Evolutionary conservation across 2,797 vertebrate genomes (phyloP).

Genomic region (Geotrypetes seraphini): DNA sequence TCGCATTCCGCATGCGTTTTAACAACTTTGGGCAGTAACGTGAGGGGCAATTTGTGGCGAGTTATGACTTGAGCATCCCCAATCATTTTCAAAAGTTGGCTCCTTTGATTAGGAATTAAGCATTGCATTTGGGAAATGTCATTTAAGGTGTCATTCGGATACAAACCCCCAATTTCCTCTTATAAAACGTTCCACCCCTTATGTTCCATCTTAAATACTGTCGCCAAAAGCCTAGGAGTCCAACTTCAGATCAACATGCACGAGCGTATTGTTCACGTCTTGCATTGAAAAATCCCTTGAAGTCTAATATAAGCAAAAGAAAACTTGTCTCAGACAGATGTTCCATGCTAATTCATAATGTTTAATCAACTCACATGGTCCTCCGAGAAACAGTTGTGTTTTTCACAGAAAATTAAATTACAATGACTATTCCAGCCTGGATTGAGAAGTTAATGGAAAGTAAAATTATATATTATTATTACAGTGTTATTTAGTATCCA

Average conservation of each 20-base stretch:
- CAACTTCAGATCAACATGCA: constrained; percentile 12
- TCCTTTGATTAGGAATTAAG: too few relatives aligned
- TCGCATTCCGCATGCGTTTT: too few relatives aligned
- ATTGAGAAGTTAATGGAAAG: constrained; percentile 16
- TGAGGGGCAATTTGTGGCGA: too few relatives aligned
- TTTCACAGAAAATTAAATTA: constrained; percentile 28
- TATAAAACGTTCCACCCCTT: too few relatives aligned
- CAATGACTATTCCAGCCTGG: constrained; percentile 4
- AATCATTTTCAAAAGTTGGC: too few relatives aligned
- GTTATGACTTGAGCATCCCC: too few relatives aligned
- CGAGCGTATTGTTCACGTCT: constrained; percentile 7
- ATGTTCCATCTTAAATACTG: too few relatives aligned
- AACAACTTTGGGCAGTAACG: too few relatives aligned
- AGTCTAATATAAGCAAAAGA: constrained; percentile 11
- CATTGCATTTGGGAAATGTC: too few relatives aligned
- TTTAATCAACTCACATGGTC: constrained; percentile 22
- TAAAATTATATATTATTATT: not conserved
- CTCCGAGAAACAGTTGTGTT: constrained; percentile 13
- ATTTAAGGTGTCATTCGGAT: too few relatives aligned
- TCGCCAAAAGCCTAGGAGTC: too few relatives aligned
- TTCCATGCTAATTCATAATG: constrained; percentile 23
- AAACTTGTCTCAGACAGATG: constrained; percentile 16
- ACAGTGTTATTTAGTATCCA: constrained; percentile 9
- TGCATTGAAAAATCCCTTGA: constrained; percentile 19
- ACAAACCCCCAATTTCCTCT: too few relatives aligned